A percentile compares a stretch with the other conserved stretches of the same genome.
Evolutionary conservation across 2,113 vertebrate species (phyloP).

Genomic region (Prunella fulvescens): DNA sequence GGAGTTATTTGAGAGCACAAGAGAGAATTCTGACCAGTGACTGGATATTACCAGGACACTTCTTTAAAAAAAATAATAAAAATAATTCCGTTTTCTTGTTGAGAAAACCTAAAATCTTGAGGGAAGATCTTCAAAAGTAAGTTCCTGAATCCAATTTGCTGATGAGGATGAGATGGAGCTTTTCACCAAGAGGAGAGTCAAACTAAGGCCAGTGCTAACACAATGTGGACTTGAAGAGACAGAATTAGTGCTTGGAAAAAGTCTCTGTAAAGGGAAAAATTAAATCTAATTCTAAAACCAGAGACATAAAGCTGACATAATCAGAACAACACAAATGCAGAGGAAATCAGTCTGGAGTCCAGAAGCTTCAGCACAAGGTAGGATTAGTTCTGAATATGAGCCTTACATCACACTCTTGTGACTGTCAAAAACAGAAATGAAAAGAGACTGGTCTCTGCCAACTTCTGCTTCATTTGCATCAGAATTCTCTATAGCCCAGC

Average conservation of each 20-base stretch:
- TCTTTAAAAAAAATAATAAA: not conserved
- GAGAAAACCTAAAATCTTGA: not conserved
- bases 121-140: not conserved
- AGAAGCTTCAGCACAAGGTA: not conserved
- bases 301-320: not conserved
- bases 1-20: not conserved
- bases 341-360: not conserved
- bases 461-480: conserved; percentile 19
- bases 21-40: not conserved
- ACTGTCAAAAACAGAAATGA: conserved; percentile 23
- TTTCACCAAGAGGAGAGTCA: not conserved
- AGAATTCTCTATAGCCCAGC: not conserved
- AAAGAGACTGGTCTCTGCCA: conserved; percentile 3
- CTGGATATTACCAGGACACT: not conserved
- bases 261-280: not conserved
- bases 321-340: not conserved
- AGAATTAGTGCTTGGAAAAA: not conserved
- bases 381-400: conserved; percentile 10
- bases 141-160: not conserved
- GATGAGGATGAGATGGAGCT: not conserved
- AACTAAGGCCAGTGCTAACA: not conserved
- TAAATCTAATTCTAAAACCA: not conserved
- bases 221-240: not conserved
- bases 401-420: not conserved
- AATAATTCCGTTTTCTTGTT: not conserved